Conservation (phyloP, 2,797 vertebrate species). For the Gambelia wislizenii region DNA sequence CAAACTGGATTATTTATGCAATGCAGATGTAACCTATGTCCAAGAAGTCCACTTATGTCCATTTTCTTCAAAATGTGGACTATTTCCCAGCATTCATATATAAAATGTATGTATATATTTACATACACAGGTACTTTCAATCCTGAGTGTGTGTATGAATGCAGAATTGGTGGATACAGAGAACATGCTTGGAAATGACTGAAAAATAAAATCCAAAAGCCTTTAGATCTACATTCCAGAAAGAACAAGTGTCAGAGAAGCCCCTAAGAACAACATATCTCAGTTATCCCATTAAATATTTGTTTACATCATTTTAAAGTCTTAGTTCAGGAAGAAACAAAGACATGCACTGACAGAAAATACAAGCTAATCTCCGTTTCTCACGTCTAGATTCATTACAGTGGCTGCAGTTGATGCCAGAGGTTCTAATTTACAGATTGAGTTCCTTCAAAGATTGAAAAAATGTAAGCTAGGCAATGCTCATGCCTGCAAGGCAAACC, state of each 20-base stretch:
- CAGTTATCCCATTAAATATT: not conserved
- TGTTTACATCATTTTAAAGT: not conserved
- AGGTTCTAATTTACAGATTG: not conserved
- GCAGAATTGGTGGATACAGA: not conserved
- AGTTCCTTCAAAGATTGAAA: not conserved
- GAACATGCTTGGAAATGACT: too few relatives aligned
- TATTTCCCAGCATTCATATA: too few relatives aligned
- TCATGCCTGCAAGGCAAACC: not conserved
- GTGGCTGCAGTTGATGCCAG: not conserved
- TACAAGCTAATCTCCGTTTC: not conserved
- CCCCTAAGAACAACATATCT: not conserved
- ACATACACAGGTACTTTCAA: not conserved
- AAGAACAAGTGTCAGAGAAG: not conserved
- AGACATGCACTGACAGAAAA: not conserved
- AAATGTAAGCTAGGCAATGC: not conserved
- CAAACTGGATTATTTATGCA: too few relatives aligned
- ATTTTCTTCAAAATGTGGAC: too few relatives aligned
- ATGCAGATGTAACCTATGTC: too few relatives aligned
- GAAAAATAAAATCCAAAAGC: not conserved
- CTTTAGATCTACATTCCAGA: not conserved
- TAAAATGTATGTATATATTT: too few relatives aligned
- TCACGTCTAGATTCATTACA: not conserved
- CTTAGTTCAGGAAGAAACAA: not conserved
- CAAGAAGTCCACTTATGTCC: too few relatives aligned
- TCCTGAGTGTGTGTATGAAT: not conserved